Evolutionary conservation across 1,140 invertebrate genomes (phyloP).

Genomic region (Proctacanthus coquilletti): DNA sequence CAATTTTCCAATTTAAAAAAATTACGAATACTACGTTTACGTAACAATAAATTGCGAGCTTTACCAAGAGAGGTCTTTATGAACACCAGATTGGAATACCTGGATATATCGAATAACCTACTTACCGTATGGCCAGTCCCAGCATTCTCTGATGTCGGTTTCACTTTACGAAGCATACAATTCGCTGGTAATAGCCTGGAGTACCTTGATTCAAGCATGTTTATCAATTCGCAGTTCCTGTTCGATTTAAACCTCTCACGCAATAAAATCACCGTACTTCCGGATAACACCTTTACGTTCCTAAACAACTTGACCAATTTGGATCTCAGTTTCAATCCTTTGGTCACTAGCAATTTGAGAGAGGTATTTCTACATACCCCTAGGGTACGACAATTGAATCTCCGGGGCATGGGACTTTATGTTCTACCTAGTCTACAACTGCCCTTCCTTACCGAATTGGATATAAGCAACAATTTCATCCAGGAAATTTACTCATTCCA

Average conservation of each 20-base stretch:
- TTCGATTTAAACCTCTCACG: conserved; percentile 60
- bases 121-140: conserved; percentile 56
- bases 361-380: conserved; percentile 79
- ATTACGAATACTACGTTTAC: conserved; percentile 59
- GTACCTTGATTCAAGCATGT: conserved; percentile 75
- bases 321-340: conserved; percentile 64
- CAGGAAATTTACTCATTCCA: conserved; percentile 33
- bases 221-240: conserved; percentile 62
- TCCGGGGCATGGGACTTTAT: conserved; percentile 57
- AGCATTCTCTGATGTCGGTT: conserved; percentile 55
- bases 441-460: conserved; percentile 37
- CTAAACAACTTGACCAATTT: conserved; percentile 58
- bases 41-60: conserved; percentile 57
- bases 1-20: conserved; percentile 66
- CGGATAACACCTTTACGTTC: conserved; percentile 77
- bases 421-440: conserved; percentile 60
- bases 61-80: conserved; percentile 65
- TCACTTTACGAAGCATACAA: conserved; percentile 57
- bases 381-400: conserved; percentile 54
- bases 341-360: conserved; percentile 69
- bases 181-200: conserved; percentile 68
- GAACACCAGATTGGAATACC: conserved; percentile 59
- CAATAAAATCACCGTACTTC: conserved; percentile 69
- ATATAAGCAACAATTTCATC: conserved; percentile 28
- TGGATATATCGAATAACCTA: conserved; percentile 66